phyloP scores from a whole-genome alignment of 2,797 vertebrate species.

The Sitta carolinensis region DNA sequence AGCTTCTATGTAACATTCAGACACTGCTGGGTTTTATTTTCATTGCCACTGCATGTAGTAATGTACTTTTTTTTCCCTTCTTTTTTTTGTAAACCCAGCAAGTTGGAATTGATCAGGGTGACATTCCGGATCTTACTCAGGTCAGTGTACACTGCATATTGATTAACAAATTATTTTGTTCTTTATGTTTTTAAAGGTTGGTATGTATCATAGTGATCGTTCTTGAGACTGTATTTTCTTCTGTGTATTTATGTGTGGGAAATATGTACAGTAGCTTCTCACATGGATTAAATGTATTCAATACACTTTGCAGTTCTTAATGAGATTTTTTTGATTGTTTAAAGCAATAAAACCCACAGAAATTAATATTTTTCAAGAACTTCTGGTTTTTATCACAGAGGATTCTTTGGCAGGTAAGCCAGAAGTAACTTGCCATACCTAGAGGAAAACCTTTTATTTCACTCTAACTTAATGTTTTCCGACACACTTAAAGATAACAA shows the following conservation, averaged over 20 bases:
- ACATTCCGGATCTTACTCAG: slow-evolving; percentile 97
- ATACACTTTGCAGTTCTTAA: not conserved
- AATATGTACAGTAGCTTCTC: not conserved
- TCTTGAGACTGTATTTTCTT: slow-evolving; percentile 78
- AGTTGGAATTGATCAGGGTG: slow-evolving; percentile 96
- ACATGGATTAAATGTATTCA: not conserved
- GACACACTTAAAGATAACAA: not conserved
- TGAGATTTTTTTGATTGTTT: not conserved
- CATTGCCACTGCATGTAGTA: slow-evolving; percentile 54
- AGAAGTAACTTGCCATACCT: not conserved
- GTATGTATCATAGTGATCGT: not conserved
- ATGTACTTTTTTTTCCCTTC: slow-evolving; percentile 45
- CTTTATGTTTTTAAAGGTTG: slow-evolving; percentile 9
- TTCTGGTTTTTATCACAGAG: not conserved
- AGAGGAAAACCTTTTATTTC: not conserved
- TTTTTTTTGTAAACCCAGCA: slow-evolving; percentile 86
- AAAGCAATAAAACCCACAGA: not conserved
- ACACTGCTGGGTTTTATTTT: slow-evolving; percentile 10
- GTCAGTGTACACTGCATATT: slow-evolving; percentile 87
- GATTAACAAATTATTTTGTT: slow-evolving; percentile 63
- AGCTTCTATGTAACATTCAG: slow-evolving; percentile 18
- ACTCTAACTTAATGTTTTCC: not conserved
- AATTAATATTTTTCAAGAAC: not conserved
- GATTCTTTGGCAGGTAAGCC: not conserved
- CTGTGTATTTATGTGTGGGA: not conserved